Evolutionary conservation across 2,888 invertebrate species (phyloP), one percentile per base, ranked within the genome.

Genomic region (Zhengitettix transpicula): DNA sequence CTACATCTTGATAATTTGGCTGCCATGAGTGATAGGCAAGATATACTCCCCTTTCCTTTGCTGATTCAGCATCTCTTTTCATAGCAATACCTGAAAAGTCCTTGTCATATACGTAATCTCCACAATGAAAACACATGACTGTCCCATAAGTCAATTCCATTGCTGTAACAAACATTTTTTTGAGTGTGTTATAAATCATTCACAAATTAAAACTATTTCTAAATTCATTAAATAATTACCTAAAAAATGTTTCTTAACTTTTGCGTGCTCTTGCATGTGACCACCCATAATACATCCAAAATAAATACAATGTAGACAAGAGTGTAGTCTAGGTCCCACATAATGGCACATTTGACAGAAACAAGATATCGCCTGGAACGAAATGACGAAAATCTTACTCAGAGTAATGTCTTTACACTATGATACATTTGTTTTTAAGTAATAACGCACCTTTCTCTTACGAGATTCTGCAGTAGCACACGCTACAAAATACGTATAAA

Each of bases 31-130:
- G 47, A 40, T 59, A 58, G 12, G 40, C 8, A 15, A 40, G n/a
- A 42, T 55, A 51, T 41, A 61, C 16, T n/a, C 59, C 59, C 28
- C 59, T 42, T 59, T 28, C 44, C 52, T 56, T 62, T 52, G 55
- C 52, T 40, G 54, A 53, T 40, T 62, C 60, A 10, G 42, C 28
- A 51, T 93, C 65, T 55, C 67, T 66, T 53, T 67, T 67, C 58
- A 73, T 70, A 44, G 75, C 73, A 59, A 79, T 72, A 40, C 70
- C 68, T 61, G 78, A 71, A 57, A 79, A 71, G 66, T 90, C 87
- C 62, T 81, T 75, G 70, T 93, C 91, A 74, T 95, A 96, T 57
- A 95, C 85, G 72, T 93, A 97, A 73, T 97, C 96, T 63, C 85
- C 83, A 72, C 98, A 98, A 68, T 84, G 82, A 69, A 85, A 84